Base-by-base conservation (phyloP, 1,140 invertebrate genomes). In the Rhopalosiphum maidis region DNA sequence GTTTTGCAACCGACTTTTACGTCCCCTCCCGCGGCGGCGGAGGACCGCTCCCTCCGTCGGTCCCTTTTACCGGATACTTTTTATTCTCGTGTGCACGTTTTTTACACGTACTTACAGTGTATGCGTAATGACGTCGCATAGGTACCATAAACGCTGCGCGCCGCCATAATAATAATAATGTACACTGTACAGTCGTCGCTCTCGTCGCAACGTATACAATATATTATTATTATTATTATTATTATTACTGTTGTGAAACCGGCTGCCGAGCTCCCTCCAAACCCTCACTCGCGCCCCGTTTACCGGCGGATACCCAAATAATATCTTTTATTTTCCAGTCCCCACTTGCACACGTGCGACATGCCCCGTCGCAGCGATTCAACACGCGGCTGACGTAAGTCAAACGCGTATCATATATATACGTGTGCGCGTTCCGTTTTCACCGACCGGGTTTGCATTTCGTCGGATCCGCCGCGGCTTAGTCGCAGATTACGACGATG, bases 221-320 rank as follows among this genome's bases (percentile, higher is more conserved):
- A 68, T 68, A 68, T n/a, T 8, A n/a, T n/a, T n/a, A n/a, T n/a
- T n/a, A n/a, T n/a, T 41, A 21, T 55, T 60, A 91, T 91, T 91
- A 91, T 91, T 91, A 90, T 90, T 41, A 77, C 30, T 91, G 37
- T 83, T 92, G 35, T 54, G 77, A 85, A 92, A n/a, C 90, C 77
- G 77, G 43, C 90, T 91, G 90, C 90, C n/a, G 90, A 41, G 41
- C 15, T 9, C 41, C 60, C 30, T 77, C 4, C 1, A 41, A 30
- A 83, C 37, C 7, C 22, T 23, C 82, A 35, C 82, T 37, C 35
- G 35, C 41, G 25, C 85, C 43, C 85, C 43, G 9, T n/a, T 23
- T 25, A 11, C 55, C 18, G 60, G 30, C 60, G 60, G 60, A 15
- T 77, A 77, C 60, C 60, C 21, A n/a, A 18, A 15, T 51, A 51